Base-by-base conservation (phyloP, 2,888 invertebrate species). In the Archips crataeganus region DNA sequence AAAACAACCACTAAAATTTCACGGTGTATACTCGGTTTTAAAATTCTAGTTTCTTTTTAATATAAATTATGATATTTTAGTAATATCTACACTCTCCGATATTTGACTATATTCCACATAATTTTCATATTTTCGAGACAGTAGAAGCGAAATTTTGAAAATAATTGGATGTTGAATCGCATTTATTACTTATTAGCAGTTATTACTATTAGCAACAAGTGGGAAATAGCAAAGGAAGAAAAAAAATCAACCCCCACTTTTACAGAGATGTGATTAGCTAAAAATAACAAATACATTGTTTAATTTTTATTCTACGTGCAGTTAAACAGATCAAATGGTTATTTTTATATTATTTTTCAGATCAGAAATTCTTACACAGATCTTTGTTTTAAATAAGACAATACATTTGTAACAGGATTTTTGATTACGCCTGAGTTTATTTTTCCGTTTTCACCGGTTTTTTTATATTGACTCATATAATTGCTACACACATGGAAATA, bases 251-350 rank as follows among this genome's bases (percentile, higher is more conserved):
- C 23, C 23, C 23, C 23, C 23, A 23, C 23, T 23, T 23, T 23
- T 23, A 23, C 1, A 23, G 23, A 23, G 23, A 23, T 23, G 23
- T 23, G 23, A 23, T 23, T 23, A 23, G 23, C 23, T 23, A 23
- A 23, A 23, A 1, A 23, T 23, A 23, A 49, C 5, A 49, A 45
- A 45, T 45, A 9, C 45, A 45, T 49, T 13, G 11, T 49, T n/a
- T n/a, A 23, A 51, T 15, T 23, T 23, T 9, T 54, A 51, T 15
- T 51, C 15, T 6, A 15, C 1, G 5, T 51, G n/a, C 51, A n/a
- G 51, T 15, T 8, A 54, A 54, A 54, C 54, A 54, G 54, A 54
- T 54, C 54, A 23, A 54, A 54, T n/a, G n/a, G 49, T 54, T 23
- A 54, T 2, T n/a, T n/a, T n/a, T n/a, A n/a, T n/a, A n/a, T n/a